These are phyloP conservation scores for Philereme vetulata DNA, from an alignment of 2,888 invertebrate species.

Conservation along the genomic window DNA sequence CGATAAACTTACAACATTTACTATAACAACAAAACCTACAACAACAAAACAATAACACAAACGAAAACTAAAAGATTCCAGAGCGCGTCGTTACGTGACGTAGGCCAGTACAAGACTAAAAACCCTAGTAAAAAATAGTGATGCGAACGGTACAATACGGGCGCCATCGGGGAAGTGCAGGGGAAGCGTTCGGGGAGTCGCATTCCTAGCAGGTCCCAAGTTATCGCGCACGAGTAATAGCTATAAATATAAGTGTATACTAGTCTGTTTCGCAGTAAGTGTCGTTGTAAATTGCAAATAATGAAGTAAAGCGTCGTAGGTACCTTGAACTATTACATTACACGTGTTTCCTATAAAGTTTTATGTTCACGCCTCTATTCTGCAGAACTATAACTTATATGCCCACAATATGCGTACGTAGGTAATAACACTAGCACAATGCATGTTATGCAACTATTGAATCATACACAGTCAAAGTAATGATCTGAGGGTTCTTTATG, in stretches of 20 bases:
- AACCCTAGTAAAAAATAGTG: too few species aligned
- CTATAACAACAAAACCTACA: too few species aligned
- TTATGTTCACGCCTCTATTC: constrained; percentile 72
- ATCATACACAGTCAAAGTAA: constrained; percentile 39
- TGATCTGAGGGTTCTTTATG: constrained; percentile 12
- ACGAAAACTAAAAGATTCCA: too few species aligned
- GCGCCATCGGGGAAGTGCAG: too few species aligned
- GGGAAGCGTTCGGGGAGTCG: too few species aligned
- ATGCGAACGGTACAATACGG: too few species aligned
- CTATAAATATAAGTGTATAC: constrained; percentile 29
- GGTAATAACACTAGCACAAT: constrained; percentile 32
- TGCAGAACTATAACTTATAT: constrained; percentile 73
- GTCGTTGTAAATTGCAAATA: constrained; percentile 49
- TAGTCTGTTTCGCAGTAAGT: constrained; percentile 27
- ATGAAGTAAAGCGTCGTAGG: constrained; percentile 47
- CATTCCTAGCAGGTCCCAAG: too few species aligned
- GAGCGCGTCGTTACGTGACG: too few species aligned
- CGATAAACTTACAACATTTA: too few species aligned
- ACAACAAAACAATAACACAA: too few species aligned
- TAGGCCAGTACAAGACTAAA: too few species aligned
- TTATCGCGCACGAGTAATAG: too few species aligned
- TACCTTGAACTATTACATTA: constrained; percentile 53
- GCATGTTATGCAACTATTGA: constrained; percentile 44
- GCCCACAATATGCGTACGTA: constrained; percentile 57
- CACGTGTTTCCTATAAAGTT: constrained; percentile 79